Evolutionary conservation across 2,888 invertebrate genomes (phyloP), one percentile per base, ranked within the genome.

Genomic region (Nemotelus pantherinus): DNA sequence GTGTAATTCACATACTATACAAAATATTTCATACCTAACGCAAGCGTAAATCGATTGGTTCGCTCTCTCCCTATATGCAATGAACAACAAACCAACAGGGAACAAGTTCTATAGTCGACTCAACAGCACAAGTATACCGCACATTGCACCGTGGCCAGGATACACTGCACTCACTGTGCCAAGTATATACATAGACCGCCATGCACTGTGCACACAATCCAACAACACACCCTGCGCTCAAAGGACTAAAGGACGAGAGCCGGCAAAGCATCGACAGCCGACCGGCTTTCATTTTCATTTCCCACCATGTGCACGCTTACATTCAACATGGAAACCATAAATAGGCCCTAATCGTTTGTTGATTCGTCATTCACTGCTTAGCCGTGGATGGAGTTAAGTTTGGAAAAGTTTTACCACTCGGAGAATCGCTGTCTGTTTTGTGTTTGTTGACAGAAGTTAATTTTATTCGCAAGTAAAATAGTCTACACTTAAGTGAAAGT

Each of bases 341-440:
- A 77, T 77, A 77, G 68, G 25, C 25, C 68, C 68, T 45, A 68
- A 57, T 68, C 53, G 58, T 43, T 70, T 70, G 70, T 63, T 47
- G 82, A 85, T 84, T 85, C 85, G 85, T 86, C 86, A 87, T 87
- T 87, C 86, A 85, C 84, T 86, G 84, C 84, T 85, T 82, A 85
- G 84, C 84, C 84, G 85, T 85, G 84, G 78, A 78, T 78, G 78
- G 68, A 78, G 63, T 71, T 63, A 50, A 67, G 58, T 79, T 77
- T 77, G 67, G 50, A 67, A 25, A 47, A n/a, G 6, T 67, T 48
- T 67, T 67, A 41, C 70, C 55, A 55, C 41, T 70, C 68, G 7
- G 3, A 68, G 64, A 65, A 68, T 39, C 25, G 58, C 58, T 25
- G 58, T 58, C 44, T 68, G 48, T 45, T 50, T 47, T 43, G 63